Evolutionary conservation across 1,140 invertebrate genomes (phyloP), one percentile per base, ranked within the genome.

Genomic region (Caerostris extrusa): DNA sequence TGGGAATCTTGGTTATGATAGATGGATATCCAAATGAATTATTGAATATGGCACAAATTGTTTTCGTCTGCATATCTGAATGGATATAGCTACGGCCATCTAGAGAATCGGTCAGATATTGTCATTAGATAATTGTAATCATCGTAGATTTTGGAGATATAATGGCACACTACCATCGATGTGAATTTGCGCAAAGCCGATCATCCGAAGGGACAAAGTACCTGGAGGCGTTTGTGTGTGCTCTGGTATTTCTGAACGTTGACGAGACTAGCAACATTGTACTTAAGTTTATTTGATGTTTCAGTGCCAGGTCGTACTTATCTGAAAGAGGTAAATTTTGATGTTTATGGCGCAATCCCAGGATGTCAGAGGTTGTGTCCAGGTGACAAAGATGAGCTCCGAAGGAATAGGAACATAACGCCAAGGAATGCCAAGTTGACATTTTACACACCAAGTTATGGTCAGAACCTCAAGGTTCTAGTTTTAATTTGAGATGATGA

Each of bases 61-160:
- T 95, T 50, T 96, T 95, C 17, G 95, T 69, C 93, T 95, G 96
- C 96, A 96, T 95, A 6, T 57, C 5, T 0, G 86, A 8, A 96
- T 95, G 50, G 96, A 34, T 34, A 34, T 94, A 1, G 96, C 95
- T 96, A 96, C 0, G 95, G 95, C 95, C 95, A 97, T 34, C 0
- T 34, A 19, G n/a, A 34, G 10, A 77, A 77, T 5, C 3, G n/a
- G n/a, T 77, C n/a, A 34, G 19, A 19, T 53, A 19, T 53, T 95
- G 93, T 2, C 87, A 95, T 4, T 4, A 8, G 14, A 56, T 83
- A 83, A 17, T 56, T 8, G 7, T 55, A 12, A 56, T 7, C 14
- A 14, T 57, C 82, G 14, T n/a, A n/a, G 82, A 55, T n/a, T n/a
- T n/a, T 17, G 82, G 81, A 8, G 82, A n/a, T n/a, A 7, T 7